Percentiles rank a stretch among this genome's conserved stretches.
These are phyloP conservation scores for Tychaedon coryphoeus DNA, from an alignment of 2,113 vertebrate species.

Conservation along the genomic window DNA sequence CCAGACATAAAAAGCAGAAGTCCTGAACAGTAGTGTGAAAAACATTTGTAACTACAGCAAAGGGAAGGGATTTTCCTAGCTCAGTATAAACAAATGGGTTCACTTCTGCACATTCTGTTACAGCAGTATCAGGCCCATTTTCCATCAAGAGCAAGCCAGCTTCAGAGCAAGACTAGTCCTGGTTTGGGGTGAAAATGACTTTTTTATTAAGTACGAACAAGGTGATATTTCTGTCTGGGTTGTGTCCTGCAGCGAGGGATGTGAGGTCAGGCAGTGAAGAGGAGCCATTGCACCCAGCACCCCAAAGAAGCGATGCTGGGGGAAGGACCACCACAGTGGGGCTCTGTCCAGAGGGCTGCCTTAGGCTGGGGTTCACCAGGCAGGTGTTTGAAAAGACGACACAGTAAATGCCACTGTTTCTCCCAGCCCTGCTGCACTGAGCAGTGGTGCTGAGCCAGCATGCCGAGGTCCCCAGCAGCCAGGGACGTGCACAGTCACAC, in stretches of 20 bases:
- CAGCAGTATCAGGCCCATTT: constrained; percentile 9
- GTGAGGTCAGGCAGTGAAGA: neutral
- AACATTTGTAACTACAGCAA: constrained; percentile 54
- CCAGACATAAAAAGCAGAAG: constrained; percentile 46
- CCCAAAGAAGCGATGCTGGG: accelerated
- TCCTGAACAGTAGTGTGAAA: constrained; percentile 49
- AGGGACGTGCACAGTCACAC: accelerated
- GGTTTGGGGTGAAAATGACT: constrained; percentile 39
- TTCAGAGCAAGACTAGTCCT: constrained; percentile 8
- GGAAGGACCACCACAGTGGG: accelerated
- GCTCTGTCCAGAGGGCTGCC: accelerated
- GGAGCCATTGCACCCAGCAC: accelerated
- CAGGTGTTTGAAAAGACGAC: neutral
- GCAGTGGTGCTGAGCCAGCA: neutral
- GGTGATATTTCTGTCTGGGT: constrained; percentile 41
- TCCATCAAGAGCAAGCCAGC: neutral
- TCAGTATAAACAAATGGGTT: constrained; percentile 14
- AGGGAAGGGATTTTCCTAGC: constrained; percentile 45
- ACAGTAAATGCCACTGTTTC: neutral
- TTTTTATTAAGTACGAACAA: constrained; percentile 60
- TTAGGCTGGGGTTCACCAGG: neutral
- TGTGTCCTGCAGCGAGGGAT: constrained; percentile 1
- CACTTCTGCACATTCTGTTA: constrained; percentile 24
- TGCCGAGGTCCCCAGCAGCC: accelerated
- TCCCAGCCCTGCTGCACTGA: accelerated